Base-by-base conservation (phyloP, 2,888 invertebrate species). In the Metallyticus violacea region DNA sequence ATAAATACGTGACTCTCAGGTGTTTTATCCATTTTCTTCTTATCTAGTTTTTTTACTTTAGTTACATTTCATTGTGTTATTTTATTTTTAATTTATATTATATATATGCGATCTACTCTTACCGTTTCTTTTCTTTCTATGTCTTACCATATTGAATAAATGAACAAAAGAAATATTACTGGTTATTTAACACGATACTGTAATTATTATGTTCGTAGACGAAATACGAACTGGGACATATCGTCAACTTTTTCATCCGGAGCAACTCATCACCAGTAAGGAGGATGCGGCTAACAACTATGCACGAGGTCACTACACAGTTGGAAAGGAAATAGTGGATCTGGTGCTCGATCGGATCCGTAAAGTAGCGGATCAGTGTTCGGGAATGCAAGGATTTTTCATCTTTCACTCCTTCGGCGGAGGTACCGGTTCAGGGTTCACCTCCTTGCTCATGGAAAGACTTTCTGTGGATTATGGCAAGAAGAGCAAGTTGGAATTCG, bases 321-420 rank as follows among this genome's bases (percentile, higher is more conserved):
- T 94, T 87, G 92, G 93, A 87, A 93, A 93, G 88, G 93, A 93
- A 89, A 91, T 93, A 87, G 91, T 93, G 29, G 92, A 92, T 88
- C 89, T 91, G 9, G 91, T 91, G 2, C 88, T 91, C 85, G 91
- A 92, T 88, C 89, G 93, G 28, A 91, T 93, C 88, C 90, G 93
- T 22, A 92, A 91, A 86, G 86, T 92, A 88, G 91, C 93, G 78
- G 93, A 93, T 88, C 92, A 92, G 90, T 93, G 93, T 90, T 91
- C 87, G 7, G 87, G 87, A 81, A 85, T 87, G 22, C 87, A 87
- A 92, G 98, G 98, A 89, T 98, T 98, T 94, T 94, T 98, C 89
- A 97, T 98, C 92, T 98, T 98, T 96, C 98, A 98, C 93, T 97
- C 97, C 0, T 94, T 94, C 87, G 94, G 90, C 90, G 92, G 90